A percentile compares a stretch with the other conserved stretches of the same genome.
Conservation (phyloP, 2,113 vertebrate genomes). For the Zeus faber region DNA sequence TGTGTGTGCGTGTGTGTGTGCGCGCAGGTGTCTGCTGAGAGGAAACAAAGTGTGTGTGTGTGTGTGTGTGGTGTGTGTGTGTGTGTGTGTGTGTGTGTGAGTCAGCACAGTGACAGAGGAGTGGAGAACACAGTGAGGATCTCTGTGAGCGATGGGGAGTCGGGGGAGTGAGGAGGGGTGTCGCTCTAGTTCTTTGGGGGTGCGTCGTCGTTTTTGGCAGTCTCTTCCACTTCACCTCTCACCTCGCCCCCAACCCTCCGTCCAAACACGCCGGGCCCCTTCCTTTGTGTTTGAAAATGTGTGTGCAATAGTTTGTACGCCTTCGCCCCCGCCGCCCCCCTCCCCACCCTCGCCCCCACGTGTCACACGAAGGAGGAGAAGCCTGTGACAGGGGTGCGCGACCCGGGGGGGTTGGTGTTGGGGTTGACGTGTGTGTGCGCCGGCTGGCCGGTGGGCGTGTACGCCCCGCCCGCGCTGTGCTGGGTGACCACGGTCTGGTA, state of each 20-base stretch:
- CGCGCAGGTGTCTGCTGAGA: constrained; percentile 32
- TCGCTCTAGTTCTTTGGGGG: no score
- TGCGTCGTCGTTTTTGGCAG: no score
- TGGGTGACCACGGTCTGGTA: constrained; percentile 94
- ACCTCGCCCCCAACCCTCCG: no score
- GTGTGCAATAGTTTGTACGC: no score
- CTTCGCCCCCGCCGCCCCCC: neutral
- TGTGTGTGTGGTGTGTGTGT: constrained; percentile 40
- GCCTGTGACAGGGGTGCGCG: constrained; percentile 91
- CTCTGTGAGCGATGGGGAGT: no score
- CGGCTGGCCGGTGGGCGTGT: constrained; percentile 84
- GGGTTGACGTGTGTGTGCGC: constrained; percentile 67
- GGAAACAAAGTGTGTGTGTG: no score
- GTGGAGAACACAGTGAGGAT: constrained; percentile 44
- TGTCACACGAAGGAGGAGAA: constrained; percentile 97
- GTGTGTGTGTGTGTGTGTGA: constrained; percentile 23
- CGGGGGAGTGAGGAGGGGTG: no score
- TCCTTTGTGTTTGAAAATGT: no score
- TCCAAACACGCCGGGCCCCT: no score
- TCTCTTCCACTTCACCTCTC: no score
- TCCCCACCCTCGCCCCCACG: constrained; percentile 7
- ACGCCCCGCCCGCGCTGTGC: constrained; percentile 91
- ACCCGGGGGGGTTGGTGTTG: constrained; percentile 72
- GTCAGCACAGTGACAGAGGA: constrained; percentile 50
- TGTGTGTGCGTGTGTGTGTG: constrained; percentile 36